Evolutionary conservation across 2,888 invertebrate species (phyloP).

Genomic region (Nematopogon swammerdamellus): DNA sequence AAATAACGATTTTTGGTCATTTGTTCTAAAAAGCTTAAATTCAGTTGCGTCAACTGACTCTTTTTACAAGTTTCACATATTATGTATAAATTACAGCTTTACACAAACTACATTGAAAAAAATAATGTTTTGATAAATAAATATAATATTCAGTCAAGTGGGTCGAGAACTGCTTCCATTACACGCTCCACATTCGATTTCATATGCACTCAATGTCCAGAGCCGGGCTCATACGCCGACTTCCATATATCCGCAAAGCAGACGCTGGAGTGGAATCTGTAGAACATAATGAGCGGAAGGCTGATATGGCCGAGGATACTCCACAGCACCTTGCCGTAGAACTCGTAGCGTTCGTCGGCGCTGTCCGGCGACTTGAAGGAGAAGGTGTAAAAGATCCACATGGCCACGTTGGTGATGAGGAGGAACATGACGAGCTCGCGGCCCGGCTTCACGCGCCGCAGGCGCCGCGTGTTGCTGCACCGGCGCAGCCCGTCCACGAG

Average conservation of each 20-base stretch:
- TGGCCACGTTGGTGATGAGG: constrained; percentile 69
- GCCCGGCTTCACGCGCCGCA: constrained; percentile 67
- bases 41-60: no score
- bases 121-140: no score
- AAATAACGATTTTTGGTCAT: no score
- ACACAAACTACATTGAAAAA: no score
- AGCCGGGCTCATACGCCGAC: constrained; percentile 64
- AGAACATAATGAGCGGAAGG: constrained; percentile 73
- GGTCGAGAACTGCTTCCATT: no score
- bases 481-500: constrained; percentile 71
- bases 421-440: constrained; percentile 74
- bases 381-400: constrained; percentile 76
- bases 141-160: no score
- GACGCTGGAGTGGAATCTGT: constrained; percentile 75
- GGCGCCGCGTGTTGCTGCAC: constrained; percentile 63
- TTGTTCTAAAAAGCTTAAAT: no score
- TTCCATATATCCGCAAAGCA: constrained; percentile 79
- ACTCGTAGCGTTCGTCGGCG: constrained; percentile 57
- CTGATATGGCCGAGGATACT: constrained; percentile 70
- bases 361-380: constrained; percentile 50
- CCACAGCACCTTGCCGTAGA: constrained; percentile 69
- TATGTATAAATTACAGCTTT: no score
- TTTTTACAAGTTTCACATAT: no score
- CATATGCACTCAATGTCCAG: constrained; percentile 25
- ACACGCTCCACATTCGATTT: constrained; percentile 5